A percentile compares a stretch with the other conserved stretches of the same genome.
phyloP scores from a whole-genome alignment of 2,888 invertebrate genomes.

The Nephrotoma flavescens region DNA sequence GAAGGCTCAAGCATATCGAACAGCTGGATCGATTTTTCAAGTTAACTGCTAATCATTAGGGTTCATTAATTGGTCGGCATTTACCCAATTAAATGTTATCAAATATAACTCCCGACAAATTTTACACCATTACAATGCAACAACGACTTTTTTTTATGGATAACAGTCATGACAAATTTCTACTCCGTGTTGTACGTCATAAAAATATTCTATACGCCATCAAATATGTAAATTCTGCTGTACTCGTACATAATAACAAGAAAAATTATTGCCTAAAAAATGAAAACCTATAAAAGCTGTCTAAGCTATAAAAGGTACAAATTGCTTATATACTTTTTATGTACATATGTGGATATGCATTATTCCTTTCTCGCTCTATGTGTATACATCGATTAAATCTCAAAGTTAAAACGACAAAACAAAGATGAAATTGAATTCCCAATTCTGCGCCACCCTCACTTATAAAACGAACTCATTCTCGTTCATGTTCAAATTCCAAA shows the following conservation, averaged over 20 bases:
- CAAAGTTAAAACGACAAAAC: not conserved
- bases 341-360: not conserved
- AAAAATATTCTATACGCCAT: not conserved
- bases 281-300: not conserved
- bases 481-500: not conserved
- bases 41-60: too few species aligned
- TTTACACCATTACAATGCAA: not conserved
- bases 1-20: too few species aligned
- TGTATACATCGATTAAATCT: not conserved
- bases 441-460: not conserved
- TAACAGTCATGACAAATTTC: not conserved
- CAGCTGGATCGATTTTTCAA: too few species aligned
- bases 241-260: not conserved
- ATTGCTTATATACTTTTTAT: not conserved
- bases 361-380: not conserved
- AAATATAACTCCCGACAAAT: not conserved
- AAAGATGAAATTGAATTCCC: not conserved
- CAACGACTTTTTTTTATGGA: not conserved
- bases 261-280: not conserved
- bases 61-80: too few species aligned
- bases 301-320: not conserved
- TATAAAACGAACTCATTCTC: not conserved
- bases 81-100: too few species aligned
- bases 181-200: not conserved
- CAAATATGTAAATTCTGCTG: not conserved